These are phyloP conservation scores for Lasioglossum zephyrum DNA, from an alignment of 2,888 invertebrate species.

Conservation along the genomic window DNA sequence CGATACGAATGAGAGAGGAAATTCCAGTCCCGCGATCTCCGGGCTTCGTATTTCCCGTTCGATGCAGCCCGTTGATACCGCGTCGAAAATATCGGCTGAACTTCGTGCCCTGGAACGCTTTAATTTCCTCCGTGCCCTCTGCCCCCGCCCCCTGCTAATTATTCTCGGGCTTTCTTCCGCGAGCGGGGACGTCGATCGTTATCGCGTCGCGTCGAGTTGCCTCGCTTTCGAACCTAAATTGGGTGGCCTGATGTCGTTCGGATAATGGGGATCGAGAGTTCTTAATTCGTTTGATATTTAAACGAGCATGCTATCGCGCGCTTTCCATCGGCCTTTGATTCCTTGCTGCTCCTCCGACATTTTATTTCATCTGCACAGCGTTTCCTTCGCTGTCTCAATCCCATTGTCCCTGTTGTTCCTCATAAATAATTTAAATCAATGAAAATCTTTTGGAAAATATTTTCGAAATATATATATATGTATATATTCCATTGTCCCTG, in stretches of 20 bases:
- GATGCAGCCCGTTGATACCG: slow-evolving; percentile 11
- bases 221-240: not conserved
- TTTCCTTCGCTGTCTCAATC: too few relatives aligned
- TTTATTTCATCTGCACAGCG: not conserved
- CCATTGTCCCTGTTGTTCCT: too few relatives aligned
- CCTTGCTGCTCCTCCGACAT: not conserved
- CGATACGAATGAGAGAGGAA: not conserved
- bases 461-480: too few relatives aligned
- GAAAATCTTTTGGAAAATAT: too few relatives aligned
- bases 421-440: too few relatives aligned
- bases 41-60: slow-evolving; percentile 8
- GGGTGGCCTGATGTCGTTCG: slow-evolving; percentile 1
- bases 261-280: not conserved
- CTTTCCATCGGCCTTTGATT: not conserved
- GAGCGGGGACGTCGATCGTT: not conserved
- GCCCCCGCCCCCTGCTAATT: not conserved
- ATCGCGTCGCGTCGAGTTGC: not conserved
- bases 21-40: not conserved
- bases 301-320: not conserved
- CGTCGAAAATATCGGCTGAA: not conserved
- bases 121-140: not conserved
- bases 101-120: slow-evolving; percentile 10
- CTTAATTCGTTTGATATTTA: slow-evolving; percentile 4
- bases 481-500: too few relatives aligned
- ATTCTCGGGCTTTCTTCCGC: slow-evolving; percentile 2